Conservation (phyloP, 2,113 vertebrate genomes). For the Passer montanus region DNA sequence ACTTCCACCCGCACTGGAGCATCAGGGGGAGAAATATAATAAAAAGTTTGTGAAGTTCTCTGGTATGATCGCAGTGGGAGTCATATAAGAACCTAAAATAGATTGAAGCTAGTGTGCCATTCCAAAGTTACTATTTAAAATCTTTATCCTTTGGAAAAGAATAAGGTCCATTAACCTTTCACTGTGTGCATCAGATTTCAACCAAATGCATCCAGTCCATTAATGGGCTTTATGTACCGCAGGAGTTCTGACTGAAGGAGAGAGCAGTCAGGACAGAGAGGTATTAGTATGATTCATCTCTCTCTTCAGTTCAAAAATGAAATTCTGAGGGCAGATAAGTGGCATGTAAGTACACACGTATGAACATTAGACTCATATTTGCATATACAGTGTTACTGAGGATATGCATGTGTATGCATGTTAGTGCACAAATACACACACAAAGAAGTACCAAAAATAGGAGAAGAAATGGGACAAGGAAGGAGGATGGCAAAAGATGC, state of each 20-base stretch:
- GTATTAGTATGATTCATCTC: slow-evolving; percentile 5
- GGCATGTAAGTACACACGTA: neutral
- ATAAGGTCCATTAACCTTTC: slow-evolving; percentile 66
- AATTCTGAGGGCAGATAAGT: neutral
- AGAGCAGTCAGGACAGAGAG: neutral
- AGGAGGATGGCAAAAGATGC: neutral
- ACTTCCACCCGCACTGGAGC: neutral
- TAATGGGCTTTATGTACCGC: slow-evolving; percentile 52
- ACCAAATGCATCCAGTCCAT: slow-evolving; percentile 54
- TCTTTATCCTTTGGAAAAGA: slow-evolving; percentile 56
- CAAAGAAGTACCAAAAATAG: neutral
- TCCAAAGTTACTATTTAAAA: slow-evolving; percentile 60
- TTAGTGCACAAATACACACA: neutral
- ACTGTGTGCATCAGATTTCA: slow-evolving; percentile 57
- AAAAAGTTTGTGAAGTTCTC: slow-evolving; percentile 61
- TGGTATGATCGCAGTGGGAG: slow-evolving; percentile 40
- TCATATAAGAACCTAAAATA: slow-evolving; percentile 64
- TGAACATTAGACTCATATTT: neutral
- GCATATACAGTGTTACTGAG: neutral
- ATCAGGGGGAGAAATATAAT: slow-evolving; percentile 35
- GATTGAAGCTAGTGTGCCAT: slow-evolving; percentile 56
- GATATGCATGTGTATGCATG: neutral
- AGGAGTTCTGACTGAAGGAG: slow-evolving; percentile 46
- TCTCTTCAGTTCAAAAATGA: neutral
- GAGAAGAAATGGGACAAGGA: neutral